Evolutionary conservation across 2,113 vertebrate genomes (phyloP).

Genomic region (Dipodomys ordii): DNA sequence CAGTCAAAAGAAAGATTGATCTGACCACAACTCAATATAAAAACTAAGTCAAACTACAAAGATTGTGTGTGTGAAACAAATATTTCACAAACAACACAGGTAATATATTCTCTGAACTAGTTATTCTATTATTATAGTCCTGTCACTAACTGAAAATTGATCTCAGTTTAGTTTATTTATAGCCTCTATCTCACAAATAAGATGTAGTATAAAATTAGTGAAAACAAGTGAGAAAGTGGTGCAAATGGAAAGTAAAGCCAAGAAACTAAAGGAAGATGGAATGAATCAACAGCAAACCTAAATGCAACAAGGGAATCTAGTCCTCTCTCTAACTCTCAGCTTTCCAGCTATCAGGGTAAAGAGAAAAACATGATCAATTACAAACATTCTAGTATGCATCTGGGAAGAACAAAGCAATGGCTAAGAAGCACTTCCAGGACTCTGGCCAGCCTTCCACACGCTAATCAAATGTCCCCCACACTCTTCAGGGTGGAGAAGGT

Average conservation of each 20-base stretch:
- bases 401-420: constrained; percentile 17
- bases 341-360: background rate
- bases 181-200: constrained; percentile 18
- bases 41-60: background rate
- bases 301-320: background rate
- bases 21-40: background rate
- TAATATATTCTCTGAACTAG: background rate
- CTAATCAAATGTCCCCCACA: background rate
- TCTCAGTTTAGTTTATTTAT: constrained; percentile 13
- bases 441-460: too few relatives aligned
- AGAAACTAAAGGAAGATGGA: background rate
- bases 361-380: background rate
- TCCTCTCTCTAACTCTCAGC: too few relatives aligned
- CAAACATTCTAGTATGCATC: background rate
- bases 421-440: background rate
- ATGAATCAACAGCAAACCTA: background rate
- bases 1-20: background rate
- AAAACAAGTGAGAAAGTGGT: constrained; percentile 45
- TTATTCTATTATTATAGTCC: background rate
- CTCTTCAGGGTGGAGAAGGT: fast-evolving
- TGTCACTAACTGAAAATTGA: background rate
- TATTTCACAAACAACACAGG: background rate
- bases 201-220: background rate
- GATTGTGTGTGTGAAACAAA: background rate
- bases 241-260: background rate